Percentiles rank a stretch among this genome's conserved stretches.
Evolutionary conservation across 2,888 invertebrate genomes (phyloP).

Genomic region (Odontocerum albicorne): DNA sequence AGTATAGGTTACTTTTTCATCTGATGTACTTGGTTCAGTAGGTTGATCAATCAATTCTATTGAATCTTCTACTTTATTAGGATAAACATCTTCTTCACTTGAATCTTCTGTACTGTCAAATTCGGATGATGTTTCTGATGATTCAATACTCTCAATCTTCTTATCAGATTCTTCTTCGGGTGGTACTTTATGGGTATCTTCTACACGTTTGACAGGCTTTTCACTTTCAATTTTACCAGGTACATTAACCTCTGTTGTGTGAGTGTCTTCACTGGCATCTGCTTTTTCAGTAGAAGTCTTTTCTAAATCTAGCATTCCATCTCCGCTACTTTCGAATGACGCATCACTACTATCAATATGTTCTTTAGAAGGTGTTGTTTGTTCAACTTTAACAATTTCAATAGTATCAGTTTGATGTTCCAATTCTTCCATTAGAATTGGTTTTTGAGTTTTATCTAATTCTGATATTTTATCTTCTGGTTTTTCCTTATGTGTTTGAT

Average conservation of each 20-base stretch:
- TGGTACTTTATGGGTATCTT: not conserved
- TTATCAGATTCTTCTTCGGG: not conserved
- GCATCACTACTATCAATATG: not conserved
- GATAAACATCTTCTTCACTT: not conserved
- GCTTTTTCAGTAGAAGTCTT: not conserved
- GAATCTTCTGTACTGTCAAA: conserved; percentile 2
- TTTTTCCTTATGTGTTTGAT: too few species aligned
- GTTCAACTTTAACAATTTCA: not conserved
- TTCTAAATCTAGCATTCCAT: not conserved
- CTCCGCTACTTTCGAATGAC: conserved; percentile 24
- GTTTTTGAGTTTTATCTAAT: too few species aligned
- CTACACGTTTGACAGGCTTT: conserved; percentile 9
- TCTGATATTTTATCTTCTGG: too few species aligned
- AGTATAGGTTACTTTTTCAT: too few species aligned
- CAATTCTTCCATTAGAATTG: too few species aligned
- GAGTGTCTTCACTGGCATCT: not conserved
- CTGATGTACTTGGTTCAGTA: too few species aligned
- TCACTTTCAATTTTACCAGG: conserved; percentile 1
- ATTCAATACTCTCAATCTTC: not conserved
- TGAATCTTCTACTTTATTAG: not conserved
- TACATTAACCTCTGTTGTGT: not conserved
- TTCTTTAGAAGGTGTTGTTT: not conserved
- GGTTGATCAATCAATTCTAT: too few species aligned
- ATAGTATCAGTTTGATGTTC: too few species aligned
- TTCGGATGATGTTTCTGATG: not conserved